These are phyloP conservation scores for Tadarida brasiliensis DNA, from an alignment of 2,797 vertebrate genomes.

Conservation along the genomic window DNA sequence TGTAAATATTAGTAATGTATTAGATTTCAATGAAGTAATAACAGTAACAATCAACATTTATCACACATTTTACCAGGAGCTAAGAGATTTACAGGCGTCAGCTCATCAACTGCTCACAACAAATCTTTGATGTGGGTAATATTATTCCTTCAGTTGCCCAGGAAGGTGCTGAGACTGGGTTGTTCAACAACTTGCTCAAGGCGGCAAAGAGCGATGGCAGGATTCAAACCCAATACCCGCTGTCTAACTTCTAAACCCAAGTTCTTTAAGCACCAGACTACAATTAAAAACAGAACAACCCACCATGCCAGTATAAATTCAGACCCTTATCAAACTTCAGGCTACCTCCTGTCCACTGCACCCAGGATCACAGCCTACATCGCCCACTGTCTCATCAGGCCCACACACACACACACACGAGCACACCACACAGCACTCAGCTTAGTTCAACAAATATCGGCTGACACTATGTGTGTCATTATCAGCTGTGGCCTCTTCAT, in stretches of 20 bases:
- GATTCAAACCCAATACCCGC: background rate
- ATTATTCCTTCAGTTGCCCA: background rate
- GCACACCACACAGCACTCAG: background rate
- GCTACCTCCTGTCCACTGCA: background rate
- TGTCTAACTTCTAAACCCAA: constrained; percentile 7
- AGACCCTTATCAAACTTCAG: background rate
- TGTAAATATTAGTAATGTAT: constrained; percentile 16
- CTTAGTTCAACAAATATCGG: background rate
- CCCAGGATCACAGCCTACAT: background rate
- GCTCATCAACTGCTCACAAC: background rate
- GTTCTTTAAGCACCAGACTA: background rate
- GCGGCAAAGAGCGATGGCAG: background rate
- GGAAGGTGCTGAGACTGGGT: background rate
- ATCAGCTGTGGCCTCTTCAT: background rate
- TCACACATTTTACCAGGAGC: background rate
- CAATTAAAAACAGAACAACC: background rate
- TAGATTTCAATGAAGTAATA: constrained; percentile 4
- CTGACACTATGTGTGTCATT: background rate
- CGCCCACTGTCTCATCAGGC: background rate
- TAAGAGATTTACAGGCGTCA: background rate
- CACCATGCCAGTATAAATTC: background rate
- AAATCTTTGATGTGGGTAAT: background rate
- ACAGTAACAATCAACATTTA: background rate
- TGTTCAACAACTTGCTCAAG: background rate
- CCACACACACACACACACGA: accelerated